phyloP scores from a whole-genome alignment of 2,113 vertebrate species.

The Jaculus jaculus region DNA sequence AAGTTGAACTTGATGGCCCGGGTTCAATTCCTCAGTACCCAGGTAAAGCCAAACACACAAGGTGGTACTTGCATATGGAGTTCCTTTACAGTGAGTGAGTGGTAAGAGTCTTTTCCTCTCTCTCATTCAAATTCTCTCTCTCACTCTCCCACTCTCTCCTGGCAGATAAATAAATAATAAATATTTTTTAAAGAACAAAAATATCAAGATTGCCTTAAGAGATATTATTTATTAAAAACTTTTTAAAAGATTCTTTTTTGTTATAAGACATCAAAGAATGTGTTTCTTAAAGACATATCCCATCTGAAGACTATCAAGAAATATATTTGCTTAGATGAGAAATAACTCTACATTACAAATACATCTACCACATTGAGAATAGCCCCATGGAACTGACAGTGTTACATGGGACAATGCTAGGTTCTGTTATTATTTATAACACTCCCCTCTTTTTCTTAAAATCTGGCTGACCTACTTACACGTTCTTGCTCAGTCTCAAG shows the following conservation, averaged over 20 bases:
- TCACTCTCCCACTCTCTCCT: too few species aligned
- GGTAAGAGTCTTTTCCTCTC: too few species aligned
- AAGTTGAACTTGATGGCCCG: too few species aligned
- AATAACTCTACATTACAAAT: constrained; percentile 21
- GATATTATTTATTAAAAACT: too few species aligned
- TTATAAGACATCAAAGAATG: background rate
- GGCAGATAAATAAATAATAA: too few species aligned
- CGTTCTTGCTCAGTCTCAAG: constrained; percentile 63
- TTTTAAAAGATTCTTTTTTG: background rate
- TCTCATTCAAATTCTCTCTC: too few species aligned
- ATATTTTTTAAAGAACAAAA: too few species aligned
- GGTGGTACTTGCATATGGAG: too few species aligned
- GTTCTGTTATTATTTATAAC: constrained; percentile 3
- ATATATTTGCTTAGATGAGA: background rate
- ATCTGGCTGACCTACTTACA: constrained; percentile 71
- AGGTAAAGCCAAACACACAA: too few species aligned
- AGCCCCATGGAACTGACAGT: background rate
- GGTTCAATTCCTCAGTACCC: too few species aligned
- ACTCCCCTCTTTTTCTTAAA: constrained; percentile 44
- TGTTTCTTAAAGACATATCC: constrained; percentile 1
- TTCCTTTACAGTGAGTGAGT: too few species aligned
- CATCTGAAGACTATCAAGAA: background rate
- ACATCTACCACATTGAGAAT: background rate
- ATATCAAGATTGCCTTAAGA: too few species aligned
- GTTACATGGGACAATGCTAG: background rate